A percentile compares a stretch with the other conserved stretches of the same genome.
phyloP scores from a whole-genome alignment of 2,113 vertebrate genomes.

The Chascanopsetta lugubris region DNA sequence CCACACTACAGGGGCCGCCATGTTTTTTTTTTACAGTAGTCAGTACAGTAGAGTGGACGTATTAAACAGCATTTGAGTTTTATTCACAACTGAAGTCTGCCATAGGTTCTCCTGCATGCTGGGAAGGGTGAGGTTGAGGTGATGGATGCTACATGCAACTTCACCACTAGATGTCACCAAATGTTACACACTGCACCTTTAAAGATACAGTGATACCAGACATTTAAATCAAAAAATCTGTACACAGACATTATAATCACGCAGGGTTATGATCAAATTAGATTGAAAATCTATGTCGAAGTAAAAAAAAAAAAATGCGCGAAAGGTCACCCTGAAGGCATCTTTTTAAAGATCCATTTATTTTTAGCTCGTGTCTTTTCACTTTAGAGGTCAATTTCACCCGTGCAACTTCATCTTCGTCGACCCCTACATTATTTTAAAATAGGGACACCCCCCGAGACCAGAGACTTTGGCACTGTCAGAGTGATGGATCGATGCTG shows the following conservation, averaged over 20 bases:
- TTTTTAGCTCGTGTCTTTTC: neutral
- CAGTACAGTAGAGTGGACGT: no score
- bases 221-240: neutral
- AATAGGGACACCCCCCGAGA: conserved; percentile 38
- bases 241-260: neutral
- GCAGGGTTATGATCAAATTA: neutral
- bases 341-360: neutral
- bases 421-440: conserved; percentile 37
- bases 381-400: conserved; percentile 1
- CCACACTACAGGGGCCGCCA: no score
- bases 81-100: no score
- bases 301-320: neutral
- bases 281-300: neutral
- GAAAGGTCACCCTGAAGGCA: neutral
- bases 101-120: no score
- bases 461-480: conserved; percentile 33
- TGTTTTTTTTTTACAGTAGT: no score
- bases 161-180: no score
- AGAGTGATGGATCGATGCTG: conserved; percentile 47
- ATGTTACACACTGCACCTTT: no score
- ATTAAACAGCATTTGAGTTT: no score
- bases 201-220: no score
- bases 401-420: conserved; percentile 1
- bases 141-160: no score
- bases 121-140: no score